Percentiles rank a stretch among this genome's conserved stretches.
phyloP scores from a whole-genome alignment of 2,113 vertebrate genomes.

The Candoia aspera region DNA sequence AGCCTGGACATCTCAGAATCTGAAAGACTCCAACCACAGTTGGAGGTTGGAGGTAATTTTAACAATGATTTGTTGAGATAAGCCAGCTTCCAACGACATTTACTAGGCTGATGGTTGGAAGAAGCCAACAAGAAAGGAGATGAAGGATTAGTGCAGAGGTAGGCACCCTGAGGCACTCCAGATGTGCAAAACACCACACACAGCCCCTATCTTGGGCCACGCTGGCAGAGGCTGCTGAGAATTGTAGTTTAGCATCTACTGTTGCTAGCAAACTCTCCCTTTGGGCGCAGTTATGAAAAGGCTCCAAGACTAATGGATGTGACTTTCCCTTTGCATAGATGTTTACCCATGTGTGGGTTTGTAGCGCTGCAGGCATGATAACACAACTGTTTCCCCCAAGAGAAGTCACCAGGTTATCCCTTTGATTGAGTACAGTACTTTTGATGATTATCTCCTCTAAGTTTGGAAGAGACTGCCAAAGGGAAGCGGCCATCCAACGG shows the following conservation, averaged over 20 bases:
- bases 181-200: not conserved
- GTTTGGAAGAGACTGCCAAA: not conserved
- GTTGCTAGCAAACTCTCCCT: not conserved
- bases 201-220: not conserved
- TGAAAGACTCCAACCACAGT: not conserved
- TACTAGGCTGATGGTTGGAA: not conserved
- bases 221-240: not conserved
- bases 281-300: not conserved
- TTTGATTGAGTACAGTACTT: slow-evolving; percentile 2
- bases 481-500: too few species aligned
- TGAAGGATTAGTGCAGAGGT: not conserved
- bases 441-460: slow-evolving; percentile 7
- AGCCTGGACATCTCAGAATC: not conserved
- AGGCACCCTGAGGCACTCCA: not conserved
- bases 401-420: not conserved
- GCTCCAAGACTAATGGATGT: not conserved
- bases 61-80: not conserved
- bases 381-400: not conserved
- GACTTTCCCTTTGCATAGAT: not conserved
- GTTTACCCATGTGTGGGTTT: not conserved
- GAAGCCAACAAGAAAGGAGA: not conserved
- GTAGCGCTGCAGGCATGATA: not conserved
- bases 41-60: not conserved
- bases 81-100: not conserved
- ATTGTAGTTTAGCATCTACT: not conserved